phyloP scores from a whole-genome alignment of 1,140 invertebrate genomes.

The Harlomillsia oculata region DNA sequence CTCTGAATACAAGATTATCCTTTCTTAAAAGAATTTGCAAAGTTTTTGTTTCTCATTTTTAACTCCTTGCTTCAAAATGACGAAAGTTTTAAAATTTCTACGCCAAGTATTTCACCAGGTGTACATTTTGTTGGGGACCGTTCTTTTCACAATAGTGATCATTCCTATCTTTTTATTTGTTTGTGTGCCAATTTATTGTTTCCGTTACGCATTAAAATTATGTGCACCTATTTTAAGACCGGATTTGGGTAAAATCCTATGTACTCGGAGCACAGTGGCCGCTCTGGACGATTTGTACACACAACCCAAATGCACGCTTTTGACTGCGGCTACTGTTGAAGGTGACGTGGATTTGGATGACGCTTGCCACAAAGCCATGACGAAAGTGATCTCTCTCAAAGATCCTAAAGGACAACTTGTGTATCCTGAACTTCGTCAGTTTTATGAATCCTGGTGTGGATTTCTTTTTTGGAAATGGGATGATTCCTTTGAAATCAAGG shows the following conservation, averaged over 20 bases:
- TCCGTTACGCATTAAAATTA: conserved; percentile 9
- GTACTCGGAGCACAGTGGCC: conserved; percentile 18
- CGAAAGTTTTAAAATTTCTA: neutral
- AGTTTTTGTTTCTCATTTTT: too few species aligned
- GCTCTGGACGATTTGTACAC: conserved; percentile 2
- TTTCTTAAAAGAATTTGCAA: too few species aligned
- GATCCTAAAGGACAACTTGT: neutral
- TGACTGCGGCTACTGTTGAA: conserved; percentile 27
- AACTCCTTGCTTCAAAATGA: too few species aligned
- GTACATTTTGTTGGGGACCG: neutral
- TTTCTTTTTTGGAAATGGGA: conserved; percentile 30
- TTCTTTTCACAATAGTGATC: neutral
- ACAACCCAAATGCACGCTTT: conserved; percentile 16
- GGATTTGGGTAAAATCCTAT: conserved; percentile 23
- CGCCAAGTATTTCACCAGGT: neutral
- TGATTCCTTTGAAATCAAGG: conserved; percentile 19
- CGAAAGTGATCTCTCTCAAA: conserved; percentile 11
- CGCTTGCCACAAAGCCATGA: conserved; percentile 8
- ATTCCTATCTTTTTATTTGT: neutral
- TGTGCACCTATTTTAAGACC: conserved; percentile 3
- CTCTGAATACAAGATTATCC: too few species aligned
- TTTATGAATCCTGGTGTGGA: conserved; percentile 22
- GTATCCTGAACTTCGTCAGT: conserved; percentile 33
- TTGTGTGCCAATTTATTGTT: conserved; percentile 13
- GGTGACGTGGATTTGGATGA: conserved; percentile 21